Evolutionary conservation across 2,113 vertebrate genomes (phyloP), one percentile per base, ranked within the genome.

Genomic region (Gallinago paraguaiae): DNA sequence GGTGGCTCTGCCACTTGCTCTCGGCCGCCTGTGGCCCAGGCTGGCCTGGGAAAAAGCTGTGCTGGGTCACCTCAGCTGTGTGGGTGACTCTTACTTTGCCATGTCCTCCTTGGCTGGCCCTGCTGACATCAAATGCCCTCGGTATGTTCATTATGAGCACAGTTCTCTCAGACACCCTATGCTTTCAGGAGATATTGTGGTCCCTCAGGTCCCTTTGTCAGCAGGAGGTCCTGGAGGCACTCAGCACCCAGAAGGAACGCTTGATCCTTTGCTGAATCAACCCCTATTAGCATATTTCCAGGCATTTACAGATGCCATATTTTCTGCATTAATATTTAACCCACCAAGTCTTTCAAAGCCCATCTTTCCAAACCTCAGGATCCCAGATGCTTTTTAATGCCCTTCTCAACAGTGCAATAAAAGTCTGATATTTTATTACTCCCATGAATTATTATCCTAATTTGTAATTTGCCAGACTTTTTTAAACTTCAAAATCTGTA

Each of bases 311-410:
- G 95, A 97, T 96, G 97, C 95, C 98, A 98, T 98, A 96, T 98
- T 98, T 98, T 98, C 97, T 96, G 95, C 97, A 97, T 98, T 98
- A 98, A 97, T 98, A 98, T 97, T 98, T 97, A 98, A 98, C 97
- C 97, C 97, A 97, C 94, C 87, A 97, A 96, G 90, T 92, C 97
- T 98, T 98, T 98, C 94, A 97, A 97, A 97, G 93, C 94, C 96
- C 96, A 91, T 97, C 93, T 96, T 97, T 94, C 95, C 91, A 96
- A 98, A 95, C 83, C 95, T 97, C 96, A 96, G 94, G 88, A 91
- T 95, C 94, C 96, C 98, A 98, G 97, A 98, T 98, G 97, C 96
- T 97, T 98, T 98, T 98, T 98, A 98, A 98, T 97, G 92, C 96
- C 96, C 97, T 98, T 95, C 98, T 98, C 98, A 96, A 97, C 87